phyloP scores from a whole-genome alignment of 2,113 vertebrate species.

The Rhynchomys soricoides region DNA sequence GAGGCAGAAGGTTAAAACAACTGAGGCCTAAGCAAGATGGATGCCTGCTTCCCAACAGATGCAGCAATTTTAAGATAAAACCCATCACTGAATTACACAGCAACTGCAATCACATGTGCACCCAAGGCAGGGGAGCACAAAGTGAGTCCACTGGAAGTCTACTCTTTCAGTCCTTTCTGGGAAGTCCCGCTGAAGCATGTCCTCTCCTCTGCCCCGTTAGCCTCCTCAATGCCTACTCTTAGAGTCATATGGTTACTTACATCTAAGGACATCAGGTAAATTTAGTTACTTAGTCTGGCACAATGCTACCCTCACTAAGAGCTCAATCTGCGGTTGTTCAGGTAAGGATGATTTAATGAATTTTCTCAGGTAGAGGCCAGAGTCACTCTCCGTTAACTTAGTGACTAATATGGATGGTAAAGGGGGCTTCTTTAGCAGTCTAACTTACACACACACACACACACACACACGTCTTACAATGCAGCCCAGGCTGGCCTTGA shows the following conservation, averaged over 20 bases:
- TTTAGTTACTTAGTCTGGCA: not conserved
- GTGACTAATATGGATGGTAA: not conserved
- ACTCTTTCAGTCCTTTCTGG: not conserved
- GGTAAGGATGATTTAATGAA: not conserved
- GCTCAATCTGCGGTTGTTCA: not conserved
- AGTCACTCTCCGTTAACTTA: not conserved
- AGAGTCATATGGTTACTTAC: not conserved
- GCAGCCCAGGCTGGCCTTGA: not conserved
- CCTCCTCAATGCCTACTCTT: not conserved
- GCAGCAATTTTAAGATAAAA: not conserved
- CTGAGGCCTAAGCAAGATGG: not conserved
- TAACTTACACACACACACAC: not conserved
- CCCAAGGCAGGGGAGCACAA: not conserved
- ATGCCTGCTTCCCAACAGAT: not conserved
- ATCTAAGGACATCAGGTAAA: constrained; percentile 1
- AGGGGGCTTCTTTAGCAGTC: not conserved
- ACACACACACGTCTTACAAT: too few relatives aligned
- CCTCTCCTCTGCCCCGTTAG: not conserved
- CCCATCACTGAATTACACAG: not conserved
- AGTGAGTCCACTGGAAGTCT: not conserved
- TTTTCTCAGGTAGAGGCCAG: not conserved
- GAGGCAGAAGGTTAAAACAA: not conserved
- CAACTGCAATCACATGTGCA: not conserved
- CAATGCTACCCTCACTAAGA: not conserved
- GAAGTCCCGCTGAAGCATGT: not conserved